Percentiles rank a stretch among this genome's conserved stretches.
phyloP scores from a whole-genome alignment of 2,113 vertebrate genomes.

The Heterotis niloticus region DNA sequence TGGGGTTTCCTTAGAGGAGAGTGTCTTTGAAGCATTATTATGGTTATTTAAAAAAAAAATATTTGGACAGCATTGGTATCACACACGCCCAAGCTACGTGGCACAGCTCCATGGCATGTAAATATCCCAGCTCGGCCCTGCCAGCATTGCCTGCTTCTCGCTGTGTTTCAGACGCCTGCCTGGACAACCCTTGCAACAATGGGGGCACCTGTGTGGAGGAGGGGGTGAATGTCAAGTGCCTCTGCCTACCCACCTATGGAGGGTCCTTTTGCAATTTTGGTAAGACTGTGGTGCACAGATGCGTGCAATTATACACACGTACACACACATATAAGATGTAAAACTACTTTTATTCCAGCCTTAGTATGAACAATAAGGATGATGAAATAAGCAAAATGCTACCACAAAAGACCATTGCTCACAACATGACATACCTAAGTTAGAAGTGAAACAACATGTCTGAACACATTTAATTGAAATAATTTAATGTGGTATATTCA shows the following conservation, averaged over 20 bases:
- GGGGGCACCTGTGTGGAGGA: constrained; percentile 86
- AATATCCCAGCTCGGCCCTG: not conserved
- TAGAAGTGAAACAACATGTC: too few relatives aligned
- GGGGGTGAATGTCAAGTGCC: constrained; percentile 52
- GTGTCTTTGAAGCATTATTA: not conserved
- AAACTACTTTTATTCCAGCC: not conserved
- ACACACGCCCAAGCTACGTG: not conserved
- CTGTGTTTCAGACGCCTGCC: constrained; percentile 74
- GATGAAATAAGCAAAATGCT: too few relatives aligned
- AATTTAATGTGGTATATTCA: too few relatives aligned
- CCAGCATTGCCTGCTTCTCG: constrained; percentile 17
- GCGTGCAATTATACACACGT: not conserved
- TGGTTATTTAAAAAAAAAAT: not conserved
- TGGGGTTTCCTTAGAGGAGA: not conserved
- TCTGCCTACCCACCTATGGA: constrained; percentile 83
- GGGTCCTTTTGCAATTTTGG: constrained; percentile 79
- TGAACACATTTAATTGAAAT: too few relatives aligned
- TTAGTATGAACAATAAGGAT: too few relatives aligned
- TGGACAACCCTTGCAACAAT: constrained; percentile 81
- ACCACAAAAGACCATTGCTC: too few relatives aligned
- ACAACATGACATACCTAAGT: too few relatives aligned
- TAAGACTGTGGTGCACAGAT: constrained; percentile 38
- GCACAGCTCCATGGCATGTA: not conserved
- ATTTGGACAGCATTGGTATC: not conserved
- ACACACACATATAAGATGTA: not conserved